Percentiles rank a stretch among this genome's conserved stretches.
Evolutionary conservation across 1,140 invertebrate genomes (phyloP).

Genomic region (Anoplolepis gracilipes): DNA sequence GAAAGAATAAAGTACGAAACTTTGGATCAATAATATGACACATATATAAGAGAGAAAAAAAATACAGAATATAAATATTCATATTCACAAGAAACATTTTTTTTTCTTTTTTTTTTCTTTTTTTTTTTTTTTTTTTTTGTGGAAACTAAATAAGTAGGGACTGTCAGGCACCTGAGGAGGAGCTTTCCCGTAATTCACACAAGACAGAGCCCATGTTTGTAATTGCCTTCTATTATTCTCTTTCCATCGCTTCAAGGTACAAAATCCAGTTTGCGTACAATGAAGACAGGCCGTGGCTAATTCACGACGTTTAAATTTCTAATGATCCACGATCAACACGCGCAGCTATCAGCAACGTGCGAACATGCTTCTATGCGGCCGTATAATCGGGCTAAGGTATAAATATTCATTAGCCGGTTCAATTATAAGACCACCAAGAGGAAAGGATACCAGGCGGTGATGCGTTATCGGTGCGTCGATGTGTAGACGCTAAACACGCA

Average conservation of each 20-base stretch:
- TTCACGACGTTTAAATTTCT: constrained; percentile 52
- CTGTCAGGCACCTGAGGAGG: too few relatives aligned
- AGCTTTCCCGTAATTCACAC: constrained; percentile 11
- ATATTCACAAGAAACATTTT: too few relatives aligned
- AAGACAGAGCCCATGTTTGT: background rate
- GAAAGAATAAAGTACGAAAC: too few relatives aligned
- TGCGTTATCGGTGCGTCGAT: constrained; percentile 18
- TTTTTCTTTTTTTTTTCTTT: too few relatives aligned
- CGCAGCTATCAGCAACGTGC: constrained; percentile 40
- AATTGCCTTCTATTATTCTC: constrained; percentile 19
- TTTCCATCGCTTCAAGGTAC: constrained; percentile 12
- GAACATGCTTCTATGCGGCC: constrained; percentile 22
- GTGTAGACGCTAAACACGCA: constrained; percentile 23
- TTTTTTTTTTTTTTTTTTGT: too few relatives aligned
- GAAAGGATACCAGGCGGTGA: background rate
- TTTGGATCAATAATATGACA: too few relatives aligned
- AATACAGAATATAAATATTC: too few relatives aligned
- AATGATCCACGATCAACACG: constrained; percentile 45
- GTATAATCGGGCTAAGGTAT: constrained; percentile 43
- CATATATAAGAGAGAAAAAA: too few relatives aligned
- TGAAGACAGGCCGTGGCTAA: constrained; percentile 45
- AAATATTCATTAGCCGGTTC: constrained; percentile 59
- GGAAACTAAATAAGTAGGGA: too few relatives aligned
- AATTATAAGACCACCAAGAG: constrained; percentile 48
- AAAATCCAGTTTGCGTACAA: constrained; percentile 29